Conservation (phyloP, 92 coral and sea anemone species). For the Ricordea florida region DNA sequence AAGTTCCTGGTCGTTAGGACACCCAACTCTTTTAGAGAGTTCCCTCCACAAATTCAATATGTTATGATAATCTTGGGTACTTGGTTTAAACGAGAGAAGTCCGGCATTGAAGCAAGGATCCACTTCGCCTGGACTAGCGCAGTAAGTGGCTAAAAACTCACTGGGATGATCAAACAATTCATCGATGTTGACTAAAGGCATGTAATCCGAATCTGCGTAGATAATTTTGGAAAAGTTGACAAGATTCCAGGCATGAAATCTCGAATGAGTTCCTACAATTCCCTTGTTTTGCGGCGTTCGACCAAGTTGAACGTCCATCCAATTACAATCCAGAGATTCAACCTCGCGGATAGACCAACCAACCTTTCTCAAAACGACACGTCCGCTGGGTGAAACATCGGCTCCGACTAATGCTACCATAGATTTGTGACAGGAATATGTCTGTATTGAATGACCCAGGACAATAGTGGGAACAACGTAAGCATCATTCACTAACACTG, state of each 20-base stretch:
- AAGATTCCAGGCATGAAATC: slow-evolving; percentile 81
- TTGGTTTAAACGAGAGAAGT: slow-evolving; percentile 62
- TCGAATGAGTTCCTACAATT: slow-evolving; percentile 80
- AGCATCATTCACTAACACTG: slow-evolving; percentile 60
- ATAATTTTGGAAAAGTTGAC: slow-evolving; percentile 73
- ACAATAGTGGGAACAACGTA: slow-evolving; percentile 61
- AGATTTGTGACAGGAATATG: slow-evolving; percentile 60
- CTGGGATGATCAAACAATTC: slow-evolving; percentile 70
- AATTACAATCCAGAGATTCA: slow-evolving; percentile 73
- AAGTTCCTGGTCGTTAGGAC: slow-evolving; percentile 74
- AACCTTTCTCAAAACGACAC: slow-evolving; percentile 41
- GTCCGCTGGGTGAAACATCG: slow-evolving; percentile 25
- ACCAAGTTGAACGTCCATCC: slow-evolving; percentile 70
- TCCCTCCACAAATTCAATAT: slow-evolving; percentile 32
- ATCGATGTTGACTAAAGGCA: slow-evolving; percentile 72
- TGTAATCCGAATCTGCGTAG: slow-evolving; percentile 73
- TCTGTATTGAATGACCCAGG: slow-evolving; percentile 57
- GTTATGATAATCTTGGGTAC: slow-evolving; percentile 11
- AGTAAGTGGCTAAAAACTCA: slow-evolving; percentile 68
- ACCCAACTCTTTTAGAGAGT: slow-evolving; percentile 28
- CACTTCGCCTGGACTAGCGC: slow-evolving; percentile 68
- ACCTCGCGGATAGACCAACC: slow-evolving; percentile 70
- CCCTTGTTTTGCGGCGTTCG: slow-evolving; percentile 18
- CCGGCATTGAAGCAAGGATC: slow-evolving; percentile 89
- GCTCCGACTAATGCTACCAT: slow-evolving; percentile 49